phyloP scores from a whole-genome alignment of 2,888 invertebrate species.

The Tryphoninae sp. region DNA sequence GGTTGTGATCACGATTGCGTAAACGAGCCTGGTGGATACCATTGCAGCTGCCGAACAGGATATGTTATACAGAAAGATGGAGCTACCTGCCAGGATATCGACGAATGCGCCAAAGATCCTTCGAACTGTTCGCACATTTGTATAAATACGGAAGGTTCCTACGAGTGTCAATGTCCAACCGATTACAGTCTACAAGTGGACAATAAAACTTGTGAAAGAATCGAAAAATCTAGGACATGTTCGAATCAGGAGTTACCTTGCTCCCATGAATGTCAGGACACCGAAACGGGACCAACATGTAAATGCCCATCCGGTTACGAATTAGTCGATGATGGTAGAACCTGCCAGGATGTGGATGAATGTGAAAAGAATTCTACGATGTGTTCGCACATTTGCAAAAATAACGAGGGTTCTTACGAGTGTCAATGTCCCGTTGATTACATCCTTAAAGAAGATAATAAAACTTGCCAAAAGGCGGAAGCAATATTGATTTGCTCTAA shows the following conservation, averaged over 20 bases:
- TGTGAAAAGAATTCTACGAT: constrained; percentile 72
- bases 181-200: constrained; percentile 77
- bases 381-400: constrained; percentile 83
- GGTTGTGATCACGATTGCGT: constrained; percentile 83
- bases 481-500: constrained; percentile 70
- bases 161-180: constrained; percentile 82
- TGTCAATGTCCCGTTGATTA: constrained; percentile 78
- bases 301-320: constrained; percentile 83
- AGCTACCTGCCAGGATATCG: constrained; percentile 74
- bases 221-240: constrained; percentile 72
- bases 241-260: constrained; percentile 66
- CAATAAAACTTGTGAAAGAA: constrained; percentile 68
- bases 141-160: constrained; percentile 74
- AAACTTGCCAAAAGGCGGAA: constrained; percentile 78
- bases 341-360: constrained; percentile 79
- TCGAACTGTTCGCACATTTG: constrained; percentile 75
- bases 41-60: constrained; percentile 80
- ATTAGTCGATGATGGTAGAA: constrained; percentile 77
- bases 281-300: constrained; percentile 80
- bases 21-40: constrained; percentile 79
- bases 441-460: constrained; percentile 74
- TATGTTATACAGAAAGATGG: constrained; percentile 77
- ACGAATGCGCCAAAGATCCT: constrained; percentile 75
- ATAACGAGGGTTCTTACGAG: constrained; percentile 81
- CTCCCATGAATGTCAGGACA: constrained; percentile 75